Evolutionary conservation across 2,113 vertebrate species (phyloP), one percentile per base, ranked within the genome.

Genomic region (Fulica atra): DNA sequence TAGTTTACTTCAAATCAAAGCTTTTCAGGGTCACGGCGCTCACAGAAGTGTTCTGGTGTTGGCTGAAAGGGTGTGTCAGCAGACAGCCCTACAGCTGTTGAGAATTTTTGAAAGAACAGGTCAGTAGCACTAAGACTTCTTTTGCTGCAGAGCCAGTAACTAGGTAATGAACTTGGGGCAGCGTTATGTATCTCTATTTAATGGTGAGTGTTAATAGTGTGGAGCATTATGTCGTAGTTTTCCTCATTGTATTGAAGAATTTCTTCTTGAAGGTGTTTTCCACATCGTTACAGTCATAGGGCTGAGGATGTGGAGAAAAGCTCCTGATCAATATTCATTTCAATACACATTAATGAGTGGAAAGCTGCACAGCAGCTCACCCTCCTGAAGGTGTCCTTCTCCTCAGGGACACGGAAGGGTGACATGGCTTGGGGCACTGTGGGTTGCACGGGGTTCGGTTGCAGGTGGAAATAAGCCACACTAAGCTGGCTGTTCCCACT

Each of bases 341-440:
- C 35, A n/a, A 60, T 53, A 19, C 59, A 10, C 16, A 6, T 44
- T 48, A 36, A 53, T 20, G 73, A 73, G 60, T 10, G 31, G 53
- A 14, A 24, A 24, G 40, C 11, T 5, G 51, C 16, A 9, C 31
- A 11, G 40, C 7, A 9, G n/a, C 8, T 79, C 16, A 0, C 15
- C 1, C 15, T 38, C 16, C 48, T 17, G 54, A n/a, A 50, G 36
- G 61, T 28, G 1, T 4, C 15, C 1, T 57, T 10, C 28, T 48
- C 40, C 33, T 26, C 20, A 24, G 51, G 46, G 16, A 11, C 16
- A 1, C 24, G 16, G 20, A 24, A 24, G 35, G 24, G 50, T 23
- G 29, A 5, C 16, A 2, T 13, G 31, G 26, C 15, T 13, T 31
- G 56, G 48, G 54, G 31, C 48, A 4, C 14, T 23, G 0, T 0